A percentile compares a stretch with the other conserved stretches of the same genome.
These are phyloP conservation scores for Xiphophorus hellerii DNA, from an alignment of 2,113 vertebrate species.

Conservation along the genomic window DNA sequence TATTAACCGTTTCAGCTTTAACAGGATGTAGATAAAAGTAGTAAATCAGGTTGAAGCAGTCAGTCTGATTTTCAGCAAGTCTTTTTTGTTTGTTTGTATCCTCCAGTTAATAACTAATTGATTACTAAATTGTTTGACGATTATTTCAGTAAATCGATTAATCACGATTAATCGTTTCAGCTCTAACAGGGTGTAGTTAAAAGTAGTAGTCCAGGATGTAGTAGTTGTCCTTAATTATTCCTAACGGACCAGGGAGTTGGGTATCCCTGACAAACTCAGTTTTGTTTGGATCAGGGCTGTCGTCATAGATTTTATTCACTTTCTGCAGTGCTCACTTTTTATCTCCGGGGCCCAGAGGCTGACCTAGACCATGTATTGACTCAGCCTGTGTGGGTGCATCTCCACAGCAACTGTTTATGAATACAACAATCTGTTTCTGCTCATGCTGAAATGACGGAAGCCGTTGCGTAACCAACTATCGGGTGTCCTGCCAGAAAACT, in stretches of 20 bases:
- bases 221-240: background rate
- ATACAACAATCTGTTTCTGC: constrained; percentile 67
- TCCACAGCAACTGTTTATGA: constrained; percentile 66
- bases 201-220: background rate
- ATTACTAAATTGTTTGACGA: no score
- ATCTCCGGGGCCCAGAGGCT: background rate
- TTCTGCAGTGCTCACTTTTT: constrained; percentile 9
- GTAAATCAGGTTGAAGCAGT: no score
- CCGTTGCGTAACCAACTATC: constrained; percentile 66
- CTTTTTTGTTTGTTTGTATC: no score
- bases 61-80: no score
- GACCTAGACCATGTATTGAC: constrained; percentile 7
- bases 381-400: constrained; percentile 54
- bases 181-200: no score
- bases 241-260: background rate
- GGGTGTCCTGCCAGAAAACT: constrained; percentile 61
- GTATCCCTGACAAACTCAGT: background rate
- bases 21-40: no score
- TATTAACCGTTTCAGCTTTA: no score
- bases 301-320: background rate
- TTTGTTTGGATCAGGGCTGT: background rate
- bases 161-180: no score
- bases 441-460: constrained; percentile 70
- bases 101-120: no score
- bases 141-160: no score